A percentile compares a stretch with the other conserved stretches of the same genome.
phyloP scores from a whole-genome alignment of 2,797 vertebrate genomes.

The Coregonus suidteri region DNA sequence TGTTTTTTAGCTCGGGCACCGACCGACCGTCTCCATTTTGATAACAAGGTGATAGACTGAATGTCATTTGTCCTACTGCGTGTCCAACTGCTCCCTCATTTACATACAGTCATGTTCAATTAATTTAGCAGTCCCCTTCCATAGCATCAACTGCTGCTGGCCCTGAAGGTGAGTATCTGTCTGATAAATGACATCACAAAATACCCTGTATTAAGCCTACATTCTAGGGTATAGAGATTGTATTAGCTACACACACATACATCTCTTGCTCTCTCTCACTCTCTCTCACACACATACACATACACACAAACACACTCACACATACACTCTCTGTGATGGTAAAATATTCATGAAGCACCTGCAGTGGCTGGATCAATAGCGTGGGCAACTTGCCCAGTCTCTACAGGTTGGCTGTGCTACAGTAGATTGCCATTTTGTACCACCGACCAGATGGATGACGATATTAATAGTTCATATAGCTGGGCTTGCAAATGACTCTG shows the following conservation, averaged over 20 bases:
- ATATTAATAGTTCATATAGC: neutral
- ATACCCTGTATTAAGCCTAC: neutral
- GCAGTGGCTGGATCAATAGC: neutral
- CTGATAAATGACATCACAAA: neutral
- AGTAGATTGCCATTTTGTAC: neutral
- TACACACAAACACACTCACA: too few relatives aligned
- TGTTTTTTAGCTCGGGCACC: too few relatives aligned
- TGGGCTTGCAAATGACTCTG: neutral
- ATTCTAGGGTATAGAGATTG: neutral
- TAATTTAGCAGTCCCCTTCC: neutral
- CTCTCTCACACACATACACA: too few relatives aligned
- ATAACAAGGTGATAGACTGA: neutral
- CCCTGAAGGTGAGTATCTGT: neutral
- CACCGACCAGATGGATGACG: neutral
- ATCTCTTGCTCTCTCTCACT: too few relatives aligned
- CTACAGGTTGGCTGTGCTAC: neutral
- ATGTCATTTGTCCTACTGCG: neutral
- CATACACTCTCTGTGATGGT: neutral
- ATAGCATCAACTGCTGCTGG: neutral
- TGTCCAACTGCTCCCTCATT: neutral
- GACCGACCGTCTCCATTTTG: neutral
- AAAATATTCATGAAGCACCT: neutral
- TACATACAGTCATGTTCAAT: neutral
- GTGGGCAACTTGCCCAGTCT: neutral
- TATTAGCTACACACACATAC: neutral